Evolutionary conservation across 2,888 invertebrate species (phyloP).

Genomic region (Protonemura montana): DNA sequence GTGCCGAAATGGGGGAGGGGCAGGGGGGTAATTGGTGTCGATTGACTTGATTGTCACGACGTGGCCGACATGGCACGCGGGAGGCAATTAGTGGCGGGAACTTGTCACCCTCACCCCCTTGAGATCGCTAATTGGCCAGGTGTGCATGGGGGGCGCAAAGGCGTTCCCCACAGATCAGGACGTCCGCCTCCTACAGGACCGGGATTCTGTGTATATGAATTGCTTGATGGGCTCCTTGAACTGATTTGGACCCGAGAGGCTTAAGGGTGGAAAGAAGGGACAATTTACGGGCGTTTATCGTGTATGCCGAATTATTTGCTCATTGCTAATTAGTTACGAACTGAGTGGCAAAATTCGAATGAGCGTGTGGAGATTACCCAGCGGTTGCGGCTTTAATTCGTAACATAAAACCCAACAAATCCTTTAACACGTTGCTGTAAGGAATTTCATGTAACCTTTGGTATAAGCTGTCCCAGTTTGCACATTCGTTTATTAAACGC

Average conservation of each 20-base stretch:
- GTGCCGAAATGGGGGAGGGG: background rate
- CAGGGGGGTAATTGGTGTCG: background rate
- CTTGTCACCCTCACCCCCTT: background rate
- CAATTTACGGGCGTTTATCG: too few relatives aligned
- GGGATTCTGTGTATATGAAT: background rate
- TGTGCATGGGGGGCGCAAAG: background rate
- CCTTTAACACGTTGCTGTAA: too few relatives aligned
- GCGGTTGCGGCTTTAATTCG: too few relatives aligned
- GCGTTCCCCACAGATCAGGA: background rate
- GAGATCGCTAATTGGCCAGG: background rate
- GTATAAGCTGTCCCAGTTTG: too few relatives aligned
- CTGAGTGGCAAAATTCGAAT: too few relatives aligned
- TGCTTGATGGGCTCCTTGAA: background rate
- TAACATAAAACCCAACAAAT: too few relatives aligned
- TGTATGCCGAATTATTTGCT: too few relatives aligned
- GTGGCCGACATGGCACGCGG: background rate
- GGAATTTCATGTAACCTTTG: too few relatives aligned
- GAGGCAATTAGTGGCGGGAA: background rate
- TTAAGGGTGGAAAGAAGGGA: background rate
- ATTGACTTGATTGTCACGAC: background rate
- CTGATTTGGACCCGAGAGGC: background rate
- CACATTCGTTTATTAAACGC: too few relatives aligned
- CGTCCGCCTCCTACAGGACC: background rate
- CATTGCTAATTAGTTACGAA: too few relatives aligned
- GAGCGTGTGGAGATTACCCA: too few relatives aligned